Percentiles rank a stretch among this genome's conserved stretches.
Conservation (phyloP, 1,140 invertebrate species). For the Tachypleus tridentatus region DNA sequence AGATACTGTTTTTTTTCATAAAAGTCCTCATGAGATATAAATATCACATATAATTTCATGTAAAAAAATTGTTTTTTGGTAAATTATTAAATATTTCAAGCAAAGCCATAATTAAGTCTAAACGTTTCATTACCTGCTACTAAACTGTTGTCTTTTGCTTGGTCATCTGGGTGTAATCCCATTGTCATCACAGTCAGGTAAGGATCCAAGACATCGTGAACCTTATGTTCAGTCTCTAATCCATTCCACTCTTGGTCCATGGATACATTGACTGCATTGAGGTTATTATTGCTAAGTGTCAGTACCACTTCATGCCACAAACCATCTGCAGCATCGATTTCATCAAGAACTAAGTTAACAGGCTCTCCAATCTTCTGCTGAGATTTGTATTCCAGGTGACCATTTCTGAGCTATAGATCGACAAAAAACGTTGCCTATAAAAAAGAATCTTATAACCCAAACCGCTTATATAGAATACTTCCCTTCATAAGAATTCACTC, state of each 20-base stretch:
- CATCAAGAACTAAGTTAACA: background rate
- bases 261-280: slow-evolving; percentile 1
- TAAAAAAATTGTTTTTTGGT: background rate
- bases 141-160: slow-evolving; percentile 1
- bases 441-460: too few relatives aligned
- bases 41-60: background rate
- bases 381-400: background rate
- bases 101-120: background rate
- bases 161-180: slow-evolving; percentile 25
- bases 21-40: background rate
- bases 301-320: slow-evolving; percentile 3
- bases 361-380: background rate
- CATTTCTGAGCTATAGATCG: background rate
- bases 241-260: slow-evolving; percentile 15
- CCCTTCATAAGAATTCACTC: too few relatives aligned
- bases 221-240: slow-evolving; percentile 28
- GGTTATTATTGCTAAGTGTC: background rate
- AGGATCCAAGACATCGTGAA: slow-evolving; percentile 67
- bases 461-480: too few relatives aligned
- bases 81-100: background rate
- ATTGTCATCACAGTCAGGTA: slow-evolving; percentile 65
- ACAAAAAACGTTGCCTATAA: too few relatives aligned
- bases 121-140: background rate
- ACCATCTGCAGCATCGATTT: slow-evolving; percentile 5
- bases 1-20: background rate